Conservation (phyloP, 1,140 invertebrate species). For the Neodiprion fabricii region DNA sequence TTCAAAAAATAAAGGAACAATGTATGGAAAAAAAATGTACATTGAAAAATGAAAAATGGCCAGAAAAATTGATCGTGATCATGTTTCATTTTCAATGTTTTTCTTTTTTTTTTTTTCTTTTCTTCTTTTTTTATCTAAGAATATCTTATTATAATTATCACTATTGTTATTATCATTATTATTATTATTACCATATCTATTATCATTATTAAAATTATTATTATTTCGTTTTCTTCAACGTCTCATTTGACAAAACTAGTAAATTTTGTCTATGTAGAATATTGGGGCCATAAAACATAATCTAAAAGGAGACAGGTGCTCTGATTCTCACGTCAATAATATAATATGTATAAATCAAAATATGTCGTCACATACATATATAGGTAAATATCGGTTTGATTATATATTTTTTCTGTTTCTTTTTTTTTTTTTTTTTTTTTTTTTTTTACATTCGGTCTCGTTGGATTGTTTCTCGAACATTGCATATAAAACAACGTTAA, state of each 20-base stretch:
- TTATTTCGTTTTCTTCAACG: not conserved
- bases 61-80: not conserved
- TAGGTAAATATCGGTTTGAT: not conserved
- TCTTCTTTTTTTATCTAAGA: not conserved
- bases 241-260: not conserved
- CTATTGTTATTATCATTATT: too few relatives aligned
- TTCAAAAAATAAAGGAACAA: not conserved
- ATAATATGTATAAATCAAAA: slow-evolving; percentile 32
- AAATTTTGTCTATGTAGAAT: slow-evolving; percentile 23
- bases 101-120: not conserved
- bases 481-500: not conserved
- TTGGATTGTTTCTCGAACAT: not conserved
- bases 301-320: slow-evolving; percentile 48
- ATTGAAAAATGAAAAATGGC: not conserved
- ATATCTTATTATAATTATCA: too few relatives aligned
- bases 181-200: too few relatives aligned
- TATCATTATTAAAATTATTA: too few relatives aligned
- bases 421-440: slow-evolving; percentile 23
- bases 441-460: slow-evolving; percentile 19
- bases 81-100: not conserved
- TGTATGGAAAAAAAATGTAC: not conserved
- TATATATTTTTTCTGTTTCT: not conserved
- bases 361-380: slow-evolving; percentile 14
- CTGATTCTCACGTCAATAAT: slow-evolving; percentile 47
- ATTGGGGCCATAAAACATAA: slow-evolving; percentile 58